Base-by-base conservation (phyloP, 2,113 vertebrate genomes). In the Toxotes jaculatrix region DNA sequence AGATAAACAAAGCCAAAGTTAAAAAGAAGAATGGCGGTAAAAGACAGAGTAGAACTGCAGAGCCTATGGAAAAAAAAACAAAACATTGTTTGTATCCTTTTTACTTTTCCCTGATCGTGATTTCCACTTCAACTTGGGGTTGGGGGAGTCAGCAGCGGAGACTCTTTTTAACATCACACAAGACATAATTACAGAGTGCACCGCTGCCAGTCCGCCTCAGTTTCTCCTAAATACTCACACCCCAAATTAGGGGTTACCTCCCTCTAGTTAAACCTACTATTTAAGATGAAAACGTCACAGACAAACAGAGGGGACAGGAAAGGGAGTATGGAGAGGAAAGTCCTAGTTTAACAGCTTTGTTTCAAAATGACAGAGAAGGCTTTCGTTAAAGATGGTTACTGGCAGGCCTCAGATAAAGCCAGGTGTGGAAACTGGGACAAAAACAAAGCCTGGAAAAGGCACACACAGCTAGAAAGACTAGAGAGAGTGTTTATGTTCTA, bases 191-290 rank as follows among this genome's bases (percentile, higher is more conserved):
- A 94, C 87, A 93, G 86, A 87, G 85, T 65, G 34, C 77, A 34
- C 40, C 32, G 16, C 78, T 80, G 89, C 80, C 89, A 92, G 60
- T 53, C 81, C 64, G 73, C 80, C 87, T 92, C 91, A 91, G 85
- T 87, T 92, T 92, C 92, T 93, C 91, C 93, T 87, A 89, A 93
- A 93, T 87, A 91, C 89, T 91, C 92, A 90, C 90, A 92, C 89
- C 83, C 90, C 82, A 89, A 94, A 94, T 94, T 90, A 92, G 88
- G 91, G 93, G 84, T 93, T 94, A 91, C 90, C 86, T 92, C 86
- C 61, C 76, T 85, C 72, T 63, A 84, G 63, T 86, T 87, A 56
- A 89, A 89, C 77, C 89, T 92, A 79, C 82, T 83, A 93, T 92
- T 93, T 92, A 59, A 88, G 79, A 85, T 63, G 73, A 83, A 84